Base-by-base conservation (phyloP, 2,113 vertebrate genomes). In the Scytalopus superciliaris region DNA sequence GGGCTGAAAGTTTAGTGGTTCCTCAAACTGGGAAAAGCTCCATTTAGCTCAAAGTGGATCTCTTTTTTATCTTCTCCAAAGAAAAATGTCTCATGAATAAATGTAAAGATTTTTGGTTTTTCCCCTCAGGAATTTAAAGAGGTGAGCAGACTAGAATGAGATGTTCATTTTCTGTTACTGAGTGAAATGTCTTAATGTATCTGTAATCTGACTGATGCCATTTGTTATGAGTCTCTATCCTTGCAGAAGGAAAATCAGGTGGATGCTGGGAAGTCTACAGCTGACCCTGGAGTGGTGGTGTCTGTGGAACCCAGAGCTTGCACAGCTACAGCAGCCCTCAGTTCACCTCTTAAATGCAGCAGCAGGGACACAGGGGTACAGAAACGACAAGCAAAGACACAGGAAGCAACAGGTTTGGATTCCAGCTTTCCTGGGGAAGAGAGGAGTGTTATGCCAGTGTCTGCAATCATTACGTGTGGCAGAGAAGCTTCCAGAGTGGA, bases 181-280 rank as follows among this genome's bases (percentile, higher is more conserved):
- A 66, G 31, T 35, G 42, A 79, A 64, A 33, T 57, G 23, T 79
- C 69, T 15, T 87, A 37, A 88, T 10, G 5, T 76, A 2, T 52
- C 74, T 88, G 40, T 73, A 62, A 40, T 39, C 12, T 81, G 37
- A 45, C 7, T 47, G 49, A 19, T 77, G 63, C 35, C 22, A 0
- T 7, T n/a, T 85, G 45, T 19, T 73, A 4, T 39, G 18, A 42
- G 19, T 88, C 31, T 94, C 49, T 96, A 24, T 90, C 35, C 14
- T 95, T 93, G 21, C 91, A 97, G 96, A 72, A 90, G 53, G 83
- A 91, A 68, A 79, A 82, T 16, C 35, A 23, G 33, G 35, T 19
- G 0, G 1, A 14, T 63, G 56, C 16, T 89, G 57, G 10, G 4
- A 40, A 69, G 6, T 52, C 24, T 27, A 2, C 45, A 35, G 23